These are phyloP conservation scores for Anthonomus grandis DNA, from an alignment of 1,140 invertebrate species.

Conservation along the genomic window DNA sequence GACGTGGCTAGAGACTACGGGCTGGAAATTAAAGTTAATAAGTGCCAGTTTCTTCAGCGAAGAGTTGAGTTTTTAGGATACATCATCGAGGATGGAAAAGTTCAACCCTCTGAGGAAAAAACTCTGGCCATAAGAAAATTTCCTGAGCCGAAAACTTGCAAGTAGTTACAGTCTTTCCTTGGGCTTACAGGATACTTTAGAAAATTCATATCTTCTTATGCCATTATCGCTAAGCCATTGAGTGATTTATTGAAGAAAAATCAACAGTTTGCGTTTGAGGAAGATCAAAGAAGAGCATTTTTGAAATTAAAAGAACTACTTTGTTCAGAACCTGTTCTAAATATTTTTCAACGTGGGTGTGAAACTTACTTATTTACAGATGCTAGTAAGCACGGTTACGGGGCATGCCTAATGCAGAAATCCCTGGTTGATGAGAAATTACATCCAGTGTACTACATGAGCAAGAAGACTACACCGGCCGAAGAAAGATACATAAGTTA, in stretches of 20 bases:
- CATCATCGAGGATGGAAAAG: constrained; percentile 16
- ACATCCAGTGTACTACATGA: constrained; percentile 45
- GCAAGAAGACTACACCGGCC: constrained; percentile 33
- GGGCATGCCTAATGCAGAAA: constrained; percentile 42
- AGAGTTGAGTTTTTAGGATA: constrained; percentile 25
- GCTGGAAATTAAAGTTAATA: constrained; percentile 45
- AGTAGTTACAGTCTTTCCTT: constrained; percentile 36
- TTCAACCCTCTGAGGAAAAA: constrained; percentile 38
- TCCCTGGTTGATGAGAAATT: constrained; percentile 40
- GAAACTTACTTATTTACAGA: constrained; percentile 39
- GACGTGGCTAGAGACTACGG: constrained; percentile 39
- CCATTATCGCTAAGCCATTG: constrained; percentile 37
- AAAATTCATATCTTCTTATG: constrained; percentile 35
- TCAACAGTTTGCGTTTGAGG: not conserved
- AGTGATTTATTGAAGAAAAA: constrained; percentile 28
- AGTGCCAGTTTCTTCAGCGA: constrained; percentile 27
- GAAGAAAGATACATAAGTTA: constrained; percentile 48
- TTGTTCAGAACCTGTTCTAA: constrained; percentile 40
- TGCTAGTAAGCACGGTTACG: constrained; percentile 37
- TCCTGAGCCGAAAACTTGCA: constrained; percentile 39
- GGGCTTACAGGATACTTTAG: constrained; percentile 45
- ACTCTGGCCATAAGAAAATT: constrained; percentile 40
- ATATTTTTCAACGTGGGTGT: constrained; percentile 36
- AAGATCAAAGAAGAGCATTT: constrained; percentile 26
- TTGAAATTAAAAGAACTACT: constrained; percentile 22